These are phyloP conservation scores for Acanthurus tractus DNA, from an alignment of 2,797 vertebrate genomes.

Conservation along the genomic window DNA sequence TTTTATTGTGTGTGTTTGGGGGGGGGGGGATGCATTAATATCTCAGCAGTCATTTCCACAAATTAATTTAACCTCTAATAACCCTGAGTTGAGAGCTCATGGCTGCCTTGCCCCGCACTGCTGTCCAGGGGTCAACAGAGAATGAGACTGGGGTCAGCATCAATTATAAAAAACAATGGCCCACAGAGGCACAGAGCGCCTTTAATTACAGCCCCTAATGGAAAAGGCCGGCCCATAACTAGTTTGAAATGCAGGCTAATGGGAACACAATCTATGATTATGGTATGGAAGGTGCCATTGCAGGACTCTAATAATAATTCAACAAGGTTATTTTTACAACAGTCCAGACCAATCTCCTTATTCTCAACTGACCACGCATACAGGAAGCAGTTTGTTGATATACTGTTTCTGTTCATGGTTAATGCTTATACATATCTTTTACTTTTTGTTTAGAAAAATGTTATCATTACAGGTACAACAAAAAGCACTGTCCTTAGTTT, in stretches of 20 bases:
- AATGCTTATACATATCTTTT: too few species aligned
- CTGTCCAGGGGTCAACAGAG: slow-evolving; percentile 47
- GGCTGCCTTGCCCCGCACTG: slow-evolving; percentile 24
- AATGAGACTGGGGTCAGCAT: slow-evolving; percentile 58
- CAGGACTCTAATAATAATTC: too few species aligned
- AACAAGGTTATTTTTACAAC: too few species aligned
- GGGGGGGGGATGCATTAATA: slow-evolving; percentile 45
- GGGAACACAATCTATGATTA: slow-evolving; percentile 22
- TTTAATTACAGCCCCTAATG: slow-evolving; percentile 72
- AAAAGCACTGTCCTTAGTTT: too few species aligned
- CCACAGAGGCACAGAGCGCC: slow-evolving; percentile 53
- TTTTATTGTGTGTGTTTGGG: too few species aligned
- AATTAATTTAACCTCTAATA: slow-evolving; percentile 77
- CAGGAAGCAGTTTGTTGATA: too few species aligned
- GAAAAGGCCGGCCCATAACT: slow-evolving; percentile 39
- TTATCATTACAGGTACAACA: too few species aligned
- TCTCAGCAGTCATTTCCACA: slow-evolving; percentile 52
- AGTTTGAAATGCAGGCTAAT: slow-evolving; percentile 56
- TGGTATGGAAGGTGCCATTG: neutral
- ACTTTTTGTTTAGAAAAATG: too few species aligned
- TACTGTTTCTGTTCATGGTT: too few species aligned
- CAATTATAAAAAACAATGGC: slow-evolving; percentile 76
- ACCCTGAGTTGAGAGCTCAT: slow-evolving; percentile 46
- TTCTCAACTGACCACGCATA: too few species aligned
- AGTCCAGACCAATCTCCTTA: too few species aligned